phyloP scores from a whole-genome alignment of 2,888 invertebrate species.

The Selenia dentaria region DNA sequence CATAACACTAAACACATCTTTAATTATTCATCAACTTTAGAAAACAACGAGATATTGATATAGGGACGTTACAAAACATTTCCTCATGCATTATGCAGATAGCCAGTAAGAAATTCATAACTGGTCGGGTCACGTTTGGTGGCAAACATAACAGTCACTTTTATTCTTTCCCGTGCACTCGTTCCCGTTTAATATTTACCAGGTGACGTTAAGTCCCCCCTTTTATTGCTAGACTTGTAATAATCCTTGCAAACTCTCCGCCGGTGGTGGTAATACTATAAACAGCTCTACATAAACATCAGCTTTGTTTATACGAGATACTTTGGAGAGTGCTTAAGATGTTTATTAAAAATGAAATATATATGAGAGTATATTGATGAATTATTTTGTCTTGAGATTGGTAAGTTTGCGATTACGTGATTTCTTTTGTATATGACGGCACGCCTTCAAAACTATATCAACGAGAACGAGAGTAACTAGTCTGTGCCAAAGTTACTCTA shows the following conservation, averaged over 20 bases:
- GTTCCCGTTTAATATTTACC: conserved; percentile 74
- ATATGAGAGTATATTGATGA: conserved; percentile 11
- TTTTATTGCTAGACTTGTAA: conserved; percentile 73
- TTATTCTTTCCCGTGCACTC: conserved; percentile 58
- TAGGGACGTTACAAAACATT: conserved; percentile 2
- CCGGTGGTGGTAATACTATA: conserved; percentile 53
- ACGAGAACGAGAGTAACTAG: too few species aligned
- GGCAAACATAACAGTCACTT: conserved; percentile 60
- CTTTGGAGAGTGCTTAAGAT: conserved; percentile 38
- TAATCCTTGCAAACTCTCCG: conserved; percentile 60
- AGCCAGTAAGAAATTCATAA: conserved; percentile 47
- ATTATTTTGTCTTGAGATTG: conserved; percentile 1
- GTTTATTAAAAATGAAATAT: conserved; percentile 26
- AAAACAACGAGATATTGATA: not conserved
- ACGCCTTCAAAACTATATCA: too few species aligned
- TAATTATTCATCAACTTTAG: too few species aligned
- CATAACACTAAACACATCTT: too few species aligned
- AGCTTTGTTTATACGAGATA: conserved; percentile 49
- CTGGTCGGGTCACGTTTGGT: conserved; percentile 51
- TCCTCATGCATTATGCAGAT: conserved; percentile 16
- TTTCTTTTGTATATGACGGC: too few species aligned
- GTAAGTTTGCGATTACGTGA: too few species aligned
- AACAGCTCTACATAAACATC: conserved; percentile 59
- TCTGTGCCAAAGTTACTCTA: too few species aligned
- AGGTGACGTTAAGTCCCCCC: conserved; percentile 69